These are phyloP conservation scores for Tenthredo scrophulariae DNA, from an alignment of 2,888 invertebrate genomes.

Conservation along the genomic window DNA sequence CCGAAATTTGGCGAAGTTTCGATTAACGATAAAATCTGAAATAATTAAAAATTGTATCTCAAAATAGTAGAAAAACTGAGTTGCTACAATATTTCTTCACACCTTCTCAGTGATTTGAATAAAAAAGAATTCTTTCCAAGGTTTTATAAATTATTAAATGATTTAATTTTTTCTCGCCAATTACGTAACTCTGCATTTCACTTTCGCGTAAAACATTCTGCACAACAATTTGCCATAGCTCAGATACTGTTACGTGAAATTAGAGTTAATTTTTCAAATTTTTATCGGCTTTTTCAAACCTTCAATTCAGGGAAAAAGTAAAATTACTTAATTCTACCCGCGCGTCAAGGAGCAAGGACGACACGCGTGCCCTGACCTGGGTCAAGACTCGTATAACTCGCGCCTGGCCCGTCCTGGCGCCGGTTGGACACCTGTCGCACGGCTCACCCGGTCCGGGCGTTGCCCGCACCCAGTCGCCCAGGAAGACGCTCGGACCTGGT, in stretches of 20 bases:
- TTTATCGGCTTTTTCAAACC: not conserved
- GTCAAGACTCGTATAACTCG: constrained; percentile 57
- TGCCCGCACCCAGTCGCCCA: constrained; percentile 51
- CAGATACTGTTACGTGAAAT: not conserved
- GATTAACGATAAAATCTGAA: too few species aligned
- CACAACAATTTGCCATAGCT: not conserved
- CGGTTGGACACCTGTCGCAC: constrained; percentile 50
- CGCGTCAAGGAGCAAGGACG: constrained; percentile 17
- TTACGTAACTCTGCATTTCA: not conserved
- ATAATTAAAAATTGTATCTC: not conserved
- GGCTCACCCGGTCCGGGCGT: constrained; percentile 46
- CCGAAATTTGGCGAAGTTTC: too few species aligned
- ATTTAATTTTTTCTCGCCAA: not conserved
- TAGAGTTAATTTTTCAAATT: not conserved
- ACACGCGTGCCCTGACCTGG: constrained; percentile 65
- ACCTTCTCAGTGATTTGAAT: not conserved
- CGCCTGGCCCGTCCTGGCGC: constrained; percentile 19
- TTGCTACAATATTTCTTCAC: too few species aligned
- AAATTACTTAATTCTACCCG: not conserved
- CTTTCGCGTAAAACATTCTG: not conserved
- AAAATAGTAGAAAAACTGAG: too few species aligned
- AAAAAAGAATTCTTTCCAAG: not conserved
- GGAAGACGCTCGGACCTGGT: constrained; percentile 46
- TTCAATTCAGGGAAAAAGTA: not conserved
- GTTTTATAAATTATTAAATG: not conserved